Evolutionary conservation across 2,888 invertebrate genomes (phyloP).

Genomic region (Callosobruchus maculatus): DNA sequence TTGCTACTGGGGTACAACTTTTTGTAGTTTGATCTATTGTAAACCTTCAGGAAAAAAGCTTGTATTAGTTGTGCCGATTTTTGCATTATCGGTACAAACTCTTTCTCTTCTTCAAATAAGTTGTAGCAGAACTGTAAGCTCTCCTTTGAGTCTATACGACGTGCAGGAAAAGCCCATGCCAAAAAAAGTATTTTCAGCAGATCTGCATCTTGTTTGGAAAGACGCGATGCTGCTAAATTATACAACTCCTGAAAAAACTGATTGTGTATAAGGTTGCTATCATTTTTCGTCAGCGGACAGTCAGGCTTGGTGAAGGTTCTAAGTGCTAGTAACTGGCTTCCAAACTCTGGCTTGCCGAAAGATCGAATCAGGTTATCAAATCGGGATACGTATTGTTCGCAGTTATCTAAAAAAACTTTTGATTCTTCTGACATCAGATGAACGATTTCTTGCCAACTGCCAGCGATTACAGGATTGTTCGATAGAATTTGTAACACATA

Average conservation of each 20-base stretch:
- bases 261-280: constrained; percentile 19
- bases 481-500: constrained; percentile 34
- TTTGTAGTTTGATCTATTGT: constrained; percentile 27
- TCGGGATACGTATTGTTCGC: constrained; percentile 31
- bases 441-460: constrained; percentile 34
- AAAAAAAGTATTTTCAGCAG: neutral
- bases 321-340: constrained; percentile 25
- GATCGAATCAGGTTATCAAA: constrained; percentile 38
- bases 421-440: constrained; percentile 36
- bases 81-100: neutral
- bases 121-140: neutral
- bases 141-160: neutral
- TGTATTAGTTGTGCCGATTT: constrained; percentile 26
- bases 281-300: constrained; percentile 17
- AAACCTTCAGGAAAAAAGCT: constrained; percentile 35
- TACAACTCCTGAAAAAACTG: constrained; percentile 5
- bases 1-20: constrained; percentile 28
- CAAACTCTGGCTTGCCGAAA: constrained; percentile 35
- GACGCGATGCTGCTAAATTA: neutral
- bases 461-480: constrained; percentile 30
- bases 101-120: neutral
- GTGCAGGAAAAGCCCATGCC: neutral
- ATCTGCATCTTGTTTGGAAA: neutral
- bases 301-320: constrained; percentile 34
- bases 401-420: constrained; percentile 28